Percentiles rank a stretch among this genome's conserved stretches.
phyloP scores from a whole-genome alignment of 2,888 invertebrate species.

The Aporophyla lueneburgensis region DNA sequence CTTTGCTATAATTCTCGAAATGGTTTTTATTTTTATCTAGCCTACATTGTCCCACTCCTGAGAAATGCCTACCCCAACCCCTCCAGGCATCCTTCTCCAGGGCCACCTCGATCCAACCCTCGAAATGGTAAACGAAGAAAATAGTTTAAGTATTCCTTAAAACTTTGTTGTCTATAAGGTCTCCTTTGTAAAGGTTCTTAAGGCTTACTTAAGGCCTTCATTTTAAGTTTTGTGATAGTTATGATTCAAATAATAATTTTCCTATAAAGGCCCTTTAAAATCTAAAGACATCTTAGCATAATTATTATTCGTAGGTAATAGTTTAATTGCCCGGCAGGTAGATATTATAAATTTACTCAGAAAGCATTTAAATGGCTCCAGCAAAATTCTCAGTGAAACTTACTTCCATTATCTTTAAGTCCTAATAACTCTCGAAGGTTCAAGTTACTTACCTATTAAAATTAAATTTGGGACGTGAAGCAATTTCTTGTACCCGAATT shows the following conservation, averaged over 20 bases:
- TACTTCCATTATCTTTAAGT: constrained; percentile 50
- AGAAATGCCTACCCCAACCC: no score
- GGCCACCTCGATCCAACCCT: no score
- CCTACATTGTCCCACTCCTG: no score
- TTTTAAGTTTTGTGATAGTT: neutral
- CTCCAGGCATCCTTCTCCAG: no score
- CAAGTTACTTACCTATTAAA: constrained; percentile 44
- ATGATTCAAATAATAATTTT: constrained; percentile 1
- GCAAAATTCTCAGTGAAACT: constrained; percentile 43
- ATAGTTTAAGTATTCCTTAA: neutral
- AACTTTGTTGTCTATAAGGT: neutral
- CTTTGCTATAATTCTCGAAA: no score
- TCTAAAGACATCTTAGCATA: neutral
- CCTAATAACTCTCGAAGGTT: constrained; percentile 46
- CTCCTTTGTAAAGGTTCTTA: neutral
- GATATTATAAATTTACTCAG: constrained; percentile 43
- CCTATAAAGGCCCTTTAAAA: neutral
- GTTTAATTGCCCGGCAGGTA: constrained; percentile 51
- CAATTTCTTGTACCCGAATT: constrained; percentile 18
- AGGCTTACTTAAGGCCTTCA: no score
- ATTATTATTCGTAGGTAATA: constrained; percentile 40
- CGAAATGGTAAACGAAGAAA: neutral
- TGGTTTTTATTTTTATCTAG: no score
- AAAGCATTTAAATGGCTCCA: constrained; percentile 44
- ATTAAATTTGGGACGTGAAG: constrained; percentile 41